These are phyloP conservation scores for Muscidifurax raptorellus DNA, from an alignment of 1,140 invertebrate genomes.

Conservation along the genomic window DNA sequence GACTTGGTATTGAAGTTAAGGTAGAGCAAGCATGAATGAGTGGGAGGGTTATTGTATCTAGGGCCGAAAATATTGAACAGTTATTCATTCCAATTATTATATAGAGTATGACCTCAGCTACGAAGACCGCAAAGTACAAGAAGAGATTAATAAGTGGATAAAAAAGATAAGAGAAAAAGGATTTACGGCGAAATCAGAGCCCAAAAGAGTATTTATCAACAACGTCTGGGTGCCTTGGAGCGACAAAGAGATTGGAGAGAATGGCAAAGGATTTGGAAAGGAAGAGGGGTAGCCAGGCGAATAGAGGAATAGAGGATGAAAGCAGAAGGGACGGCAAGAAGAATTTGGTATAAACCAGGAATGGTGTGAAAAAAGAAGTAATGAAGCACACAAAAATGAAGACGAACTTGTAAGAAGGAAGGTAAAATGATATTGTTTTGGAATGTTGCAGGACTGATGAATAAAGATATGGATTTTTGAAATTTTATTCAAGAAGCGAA, in stretches of 20 bases:
- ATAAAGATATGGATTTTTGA: too few relatives aligned
- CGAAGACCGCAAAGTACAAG: not conserved
- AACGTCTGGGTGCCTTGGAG: not conserved
- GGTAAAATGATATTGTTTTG: not conserved
- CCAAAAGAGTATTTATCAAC: not conserved
- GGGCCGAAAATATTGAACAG: not conserved
- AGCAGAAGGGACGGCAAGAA: not conserved
- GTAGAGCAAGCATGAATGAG: not conserved
- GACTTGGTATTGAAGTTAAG: not conserved
- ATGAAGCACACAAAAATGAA: not conserved
- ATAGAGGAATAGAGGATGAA: not conserved
- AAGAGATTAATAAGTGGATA: conserved; percentile 14
- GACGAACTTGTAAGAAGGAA: not conserved
- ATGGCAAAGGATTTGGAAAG: not conserved
- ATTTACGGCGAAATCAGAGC: not conserved
- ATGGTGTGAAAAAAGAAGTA: not conserved
- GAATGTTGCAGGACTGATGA: too few relatives aligned
- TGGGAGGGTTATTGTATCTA: not conserved
- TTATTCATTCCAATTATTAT: not conserved
- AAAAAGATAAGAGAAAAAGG: conserved; percentile 10
- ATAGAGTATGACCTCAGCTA: not conserved
- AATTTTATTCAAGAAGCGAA: too few relatives aligned
- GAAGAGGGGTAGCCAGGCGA: not conserved
- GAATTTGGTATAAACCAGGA: not conserved
- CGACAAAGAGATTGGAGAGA: not conserved